phyloP scores from a whole-genome alignment of 37 sponge, comb jelly and placozoan species.

The Eunapius fragilis region DNA sequence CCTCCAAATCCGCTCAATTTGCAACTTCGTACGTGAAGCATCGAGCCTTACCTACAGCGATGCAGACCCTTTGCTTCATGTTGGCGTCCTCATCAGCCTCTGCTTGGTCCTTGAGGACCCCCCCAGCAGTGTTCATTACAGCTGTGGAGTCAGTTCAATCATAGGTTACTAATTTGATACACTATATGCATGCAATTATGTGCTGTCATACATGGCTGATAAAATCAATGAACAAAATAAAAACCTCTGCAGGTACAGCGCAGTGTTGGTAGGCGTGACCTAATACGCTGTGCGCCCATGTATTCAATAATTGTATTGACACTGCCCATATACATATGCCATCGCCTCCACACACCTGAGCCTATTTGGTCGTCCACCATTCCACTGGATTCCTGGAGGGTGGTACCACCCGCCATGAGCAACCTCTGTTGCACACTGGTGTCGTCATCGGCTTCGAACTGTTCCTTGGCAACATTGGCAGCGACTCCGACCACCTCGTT shows the following conservation, averaged over 20 bases:
- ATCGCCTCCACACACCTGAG: constrained; percentile 19
- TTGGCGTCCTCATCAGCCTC: constrained; percentile 52
- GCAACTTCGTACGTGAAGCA: too few relatives aligned
- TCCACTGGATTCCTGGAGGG: constrained; percentile 30
- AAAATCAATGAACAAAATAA: too few relatives aligned
- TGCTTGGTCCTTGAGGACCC: constrained; percentile 38
- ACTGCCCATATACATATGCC: background rate
- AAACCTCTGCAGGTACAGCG: too few relatives aligned
- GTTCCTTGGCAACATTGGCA: constrained; percentile 50
- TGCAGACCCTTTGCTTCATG: constrained; percentile 39
- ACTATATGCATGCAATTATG: too few relatives aligned
- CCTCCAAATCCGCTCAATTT: too few relatives aligned
- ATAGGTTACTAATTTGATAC: too few relatives aligned
- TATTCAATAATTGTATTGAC: too few relatives aligned
- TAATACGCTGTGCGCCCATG: too few relatives aligned
- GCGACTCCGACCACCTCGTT: constrained; percentile 36
- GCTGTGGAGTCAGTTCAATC: constrained; percentile 12
- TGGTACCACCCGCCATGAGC: constrained; percentile 35
- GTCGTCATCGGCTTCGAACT: constrained; percentile 62
- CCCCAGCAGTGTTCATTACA: constrained; percentile 33
- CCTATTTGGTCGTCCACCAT: constrained; percentile 57
- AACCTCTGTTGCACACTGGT: constrained; percentile 48
- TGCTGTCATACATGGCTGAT: too few relatives aligned
- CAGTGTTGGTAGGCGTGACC: too few relatives aligned
- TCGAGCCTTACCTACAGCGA: constrained; percentile 44